phyloP scores from a whole-genome alignment of 2,113 vertebrate species.

The Scophthalmus maximus region DNA sequence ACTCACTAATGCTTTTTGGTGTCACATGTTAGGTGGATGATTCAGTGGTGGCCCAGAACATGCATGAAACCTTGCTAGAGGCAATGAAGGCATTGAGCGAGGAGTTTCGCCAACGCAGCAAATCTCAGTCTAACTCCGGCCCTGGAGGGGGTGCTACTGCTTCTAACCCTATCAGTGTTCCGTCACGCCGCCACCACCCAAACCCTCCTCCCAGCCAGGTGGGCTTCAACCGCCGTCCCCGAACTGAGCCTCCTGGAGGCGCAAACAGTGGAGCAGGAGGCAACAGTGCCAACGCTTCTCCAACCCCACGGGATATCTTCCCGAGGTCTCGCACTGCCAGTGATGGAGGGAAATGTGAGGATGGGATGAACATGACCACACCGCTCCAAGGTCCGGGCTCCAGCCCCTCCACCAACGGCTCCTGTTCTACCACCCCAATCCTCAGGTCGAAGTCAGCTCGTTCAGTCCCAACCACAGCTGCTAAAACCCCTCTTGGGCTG shows the following conservation, averaged over 20 bases:
- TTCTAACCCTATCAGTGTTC: conserved; percentile 87
- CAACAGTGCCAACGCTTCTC: conserved; percentile 74
- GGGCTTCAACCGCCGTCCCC: conserved; percentile 81
- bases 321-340: conserved; percentile 81
- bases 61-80: conserved; percentile 87
- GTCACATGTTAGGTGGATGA: conserved; percentile 80
- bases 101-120: conserved; percentile 86
- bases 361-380: conserved; percentile 50
- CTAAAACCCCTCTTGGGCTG: conserved; percentile 79
- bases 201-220: conserved; percentile 80
- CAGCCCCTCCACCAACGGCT: conserved; percentile 81
- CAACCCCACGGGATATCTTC: conserved; percentile 75
- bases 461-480: conserved; percentile 58
- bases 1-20: conserved; percentile 1
- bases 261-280: conserved; percentile 48
- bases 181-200: conserved; percentile 74
- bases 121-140: conserved; percentile 83
- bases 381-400: conserved; percentile 57
- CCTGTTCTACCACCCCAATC: conserved; percentile 81
- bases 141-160: conserved; percentile 82
- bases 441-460: conserved; percentile 81
- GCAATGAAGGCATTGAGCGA: conserved; percentile 88
- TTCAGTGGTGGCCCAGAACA: conserved; percentile 86
- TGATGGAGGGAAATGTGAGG: conserved; percentile 78
- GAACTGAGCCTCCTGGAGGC: conserved; percentile 80